Conservation (phyloP, 1,140 invertebrate genomes). For the Glomeris maerens region DNA sequence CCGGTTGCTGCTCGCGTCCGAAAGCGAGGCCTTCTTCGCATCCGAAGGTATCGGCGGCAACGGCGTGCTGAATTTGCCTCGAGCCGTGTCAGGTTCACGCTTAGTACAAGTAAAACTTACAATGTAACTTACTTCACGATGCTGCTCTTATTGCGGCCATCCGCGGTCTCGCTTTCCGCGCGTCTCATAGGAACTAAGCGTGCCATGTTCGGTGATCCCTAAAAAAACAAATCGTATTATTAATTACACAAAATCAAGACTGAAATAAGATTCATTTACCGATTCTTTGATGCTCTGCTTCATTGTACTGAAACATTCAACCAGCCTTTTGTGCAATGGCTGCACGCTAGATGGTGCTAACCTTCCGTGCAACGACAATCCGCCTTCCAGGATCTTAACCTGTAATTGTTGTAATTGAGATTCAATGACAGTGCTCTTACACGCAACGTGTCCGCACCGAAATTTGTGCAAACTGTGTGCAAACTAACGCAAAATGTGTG, state of each 20-base stretch:
- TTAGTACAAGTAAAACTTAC: constrained; percentile 8
- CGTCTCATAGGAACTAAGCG: constrained; percentile 4
- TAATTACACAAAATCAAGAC: neutral
- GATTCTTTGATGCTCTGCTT: constrained; percentile 46
- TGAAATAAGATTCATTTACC: constrained; percentile 1
- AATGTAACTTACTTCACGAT: constrained; percentile 45
- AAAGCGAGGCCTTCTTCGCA: constrained; percentile 20
- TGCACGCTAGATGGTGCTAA: constrained; percentile 66
- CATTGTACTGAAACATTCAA: constrained; percentile 69
- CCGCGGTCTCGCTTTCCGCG: constrained; percentile 17
- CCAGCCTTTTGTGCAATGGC: constrained; percentile 67
- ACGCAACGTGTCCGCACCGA: too few relatives aligned
- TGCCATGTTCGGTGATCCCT: constrained; percentile 9
- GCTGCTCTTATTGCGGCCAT: constrained; percentile 40
- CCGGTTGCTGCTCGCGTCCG: constrained; percentile 31
- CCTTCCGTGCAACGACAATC: constrained; percentile 61
- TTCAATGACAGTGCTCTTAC: too few relatives aligned
- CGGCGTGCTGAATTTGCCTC: constrained; percentile 40
- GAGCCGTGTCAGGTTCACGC: neutral
- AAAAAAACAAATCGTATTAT: neutral
- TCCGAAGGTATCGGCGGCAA: constrained; percentile 52
- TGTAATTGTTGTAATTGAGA: constrained; percentile 22
- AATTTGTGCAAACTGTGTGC: too few relatives aligned
- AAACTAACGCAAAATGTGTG: too few relatives aligned
- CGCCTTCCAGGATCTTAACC: constrained; percentile 57